A percentile compares a stretch with the other conserved stretches of the same genome.
These are phyloP conservation scores for Plagiodera versicolora DNA, from an alignment of 2,888 invertebrate genomes.

Conservation along the genomic window DNA sequence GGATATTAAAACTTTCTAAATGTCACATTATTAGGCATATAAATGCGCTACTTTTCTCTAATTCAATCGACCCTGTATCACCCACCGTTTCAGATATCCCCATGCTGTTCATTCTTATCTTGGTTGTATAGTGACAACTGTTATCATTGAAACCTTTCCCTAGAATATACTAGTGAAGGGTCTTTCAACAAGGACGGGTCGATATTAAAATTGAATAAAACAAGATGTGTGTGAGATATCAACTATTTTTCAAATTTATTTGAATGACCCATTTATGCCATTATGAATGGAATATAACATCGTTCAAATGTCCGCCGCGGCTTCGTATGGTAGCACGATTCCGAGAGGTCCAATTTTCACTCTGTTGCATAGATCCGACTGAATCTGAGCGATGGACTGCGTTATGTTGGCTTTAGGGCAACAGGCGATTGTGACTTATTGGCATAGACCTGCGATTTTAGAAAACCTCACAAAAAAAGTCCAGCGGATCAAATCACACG, in stretches of 20 bases:
- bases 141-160: too few species aligned
- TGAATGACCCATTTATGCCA: neutral
- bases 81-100: too few species aligned
- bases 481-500: neutral
- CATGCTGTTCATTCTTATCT: too few species aligned
- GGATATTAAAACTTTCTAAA: too few species aligned
- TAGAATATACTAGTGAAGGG: too few species aligned
- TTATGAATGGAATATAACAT: neutral
- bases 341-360: neutral
- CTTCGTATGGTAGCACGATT: neutral
- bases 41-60: too few species aligned
- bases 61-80: too few species aligned
- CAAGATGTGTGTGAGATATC: neutral
- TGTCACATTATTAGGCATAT: too few species aligned
- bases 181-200: too few species aligned
- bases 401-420: neutral
- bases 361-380: neutral
- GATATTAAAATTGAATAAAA: neutral
- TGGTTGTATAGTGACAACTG: too few species aligned
- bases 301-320: neutral
- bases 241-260: neutral
- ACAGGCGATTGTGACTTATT: neutral
- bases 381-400: neutral
- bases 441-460: neutral
- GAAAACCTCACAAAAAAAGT: conserved; percentile 4